Evolutionary conservation across 1,140 invertebrate genomes (phyloP), one percentile per base, ranked within the genome.

Genomic region (Whitmania pigra): DNA sequence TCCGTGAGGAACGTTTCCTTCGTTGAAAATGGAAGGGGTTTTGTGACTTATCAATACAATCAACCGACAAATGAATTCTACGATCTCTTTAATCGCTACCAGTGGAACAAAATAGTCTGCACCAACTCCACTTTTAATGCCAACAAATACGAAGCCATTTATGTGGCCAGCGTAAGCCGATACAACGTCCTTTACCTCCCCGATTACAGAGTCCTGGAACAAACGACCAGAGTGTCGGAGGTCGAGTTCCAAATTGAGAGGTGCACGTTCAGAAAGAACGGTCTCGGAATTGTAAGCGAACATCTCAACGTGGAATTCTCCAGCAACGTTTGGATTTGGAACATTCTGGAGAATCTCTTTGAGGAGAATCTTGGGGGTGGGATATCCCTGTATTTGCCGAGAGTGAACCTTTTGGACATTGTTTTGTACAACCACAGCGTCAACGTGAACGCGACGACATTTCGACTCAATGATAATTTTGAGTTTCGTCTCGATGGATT

Each of bases 31-130:
- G 84, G 86, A 0, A 85, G 87, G 77, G 94, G 93, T 15, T 84
- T 97, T 36, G 87, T 89, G 25, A 89, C 88, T 0, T 87, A 88
- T 3, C 94, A 93, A 79, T 97, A 96, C 78, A 96, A 96, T 81
- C 79, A 79, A 69, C 81, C 80, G 17, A 80, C 79, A 31, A 81
- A 82, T 71, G 76, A 77, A 49, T 76, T 78, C 72, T 66, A 78
- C 31, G 80, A 82, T 72, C 73, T 82, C 53, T 82, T 80, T 73
- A 76, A 78, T 54, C 75, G 81, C 53, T 76, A 78, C 43, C 76
- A 75, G 63, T 70, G 78, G 69, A 80, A 81, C 73, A 75, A 74
- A 18, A 75, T 82, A n/a, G 67, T 60, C 60, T 68, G 53, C 53
- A 57, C 63, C 36, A 36, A 49, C 20, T 53, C 43, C 31, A 22